Percentiles rank a stretch among this genome's conserved stretches.
Evolutionary conservation across 2,797 vertebrate species (phyloP).

Genomic region (Macropodus opercularis): DNA sequence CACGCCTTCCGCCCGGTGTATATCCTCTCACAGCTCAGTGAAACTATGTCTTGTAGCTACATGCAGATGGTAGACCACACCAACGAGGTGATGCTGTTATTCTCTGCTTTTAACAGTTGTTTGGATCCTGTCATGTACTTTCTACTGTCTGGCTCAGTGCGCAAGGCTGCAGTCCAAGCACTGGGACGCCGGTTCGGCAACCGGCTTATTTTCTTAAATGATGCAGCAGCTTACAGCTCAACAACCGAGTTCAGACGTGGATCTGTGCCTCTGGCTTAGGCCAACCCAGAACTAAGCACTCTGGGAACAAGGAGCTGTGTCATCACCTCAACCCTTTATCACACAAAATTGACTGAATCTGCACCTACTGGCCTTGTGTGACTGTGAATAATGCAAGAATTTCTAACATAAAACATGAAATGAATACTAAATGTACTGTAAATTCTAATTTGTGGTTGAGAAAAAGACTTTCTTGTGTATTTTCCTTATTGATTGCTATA

Average conservation of each 20-base stretch:
- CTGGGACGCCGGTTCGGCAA: conserved; percentile 40
- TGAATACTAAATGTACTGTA: background rate
- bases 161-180: conserved; percentile 80
- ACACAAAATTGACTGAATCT: conserved; percentile 1
- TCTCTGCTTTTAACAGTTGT: conserved; percentile 94
- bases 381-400: background rate
- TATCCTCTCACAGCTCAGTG: conserved; percentile 85
- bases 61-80: conserved; percentile 78
- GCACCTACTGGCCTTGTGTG: conserved; percentile 10
- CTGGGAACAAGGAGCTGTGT: conserved; percentile 54
- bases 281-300: background rate
- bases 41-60: conserved; percentile 72
- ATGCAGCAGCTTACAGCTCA: conserved; percentile 58
- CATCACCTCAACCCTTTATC: conserved; percentile 31
- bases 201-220: conserved; percentile 29
- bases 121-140: conserved; percentile 97
- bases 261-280: background rate
- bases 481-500: too few species aligned
- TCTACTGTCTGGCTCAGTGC: conserved; percentile 89
- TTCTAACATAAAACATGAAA: too few species aligned
- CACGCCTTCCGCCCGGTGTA: conserved; percentile 89
- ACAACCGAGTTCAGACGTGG: conserved; percentile 49
- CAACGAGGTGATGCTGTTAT: conserved; percentile 90
- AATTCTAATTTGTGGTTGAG: background rate
- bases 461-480: too few species aligned